phyloP scores from a whole-genome alignment of 2,113 vertebrate species.

The Conger conger region DNA sequence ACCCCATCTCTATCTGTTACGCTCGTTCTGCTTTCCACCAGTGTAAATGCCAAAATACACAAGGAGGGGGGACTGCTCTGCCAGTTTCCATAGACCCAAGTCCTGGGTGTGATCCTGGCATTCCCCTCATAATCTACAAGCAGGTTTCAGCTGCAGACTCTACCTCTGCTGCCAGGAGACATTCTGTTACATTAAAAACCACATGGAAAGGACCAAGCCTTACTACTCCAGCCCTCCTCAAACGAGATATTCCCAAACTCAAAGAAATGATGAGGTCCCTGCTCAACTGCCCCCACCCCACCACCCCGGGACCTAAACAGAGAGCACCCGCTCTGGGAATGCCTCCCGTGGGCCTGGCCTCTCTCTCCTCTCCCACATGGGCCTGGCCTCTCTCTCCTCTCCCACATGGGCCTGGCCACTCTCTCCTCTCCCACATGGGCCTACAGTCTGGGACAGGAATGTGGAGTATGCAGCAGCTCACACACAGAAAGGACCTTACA shows the following conservation, averaged over 20 bases:
- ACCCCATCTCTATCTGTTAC: too few relatives aligned
- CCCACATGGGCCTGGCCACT: too few relatives aligned
- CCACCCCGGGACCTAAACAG: not conserved
- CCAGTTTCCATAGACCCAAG: too few relatives aligned
- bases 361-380: slow-evolving; percentile 27
- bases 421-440: too few relatives aligned
- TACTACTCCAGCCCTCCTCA: too few relatives aligned
- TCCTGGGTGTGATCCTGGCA: not conserved
- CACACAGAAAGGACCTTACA: slow-evolving; percentile 63
- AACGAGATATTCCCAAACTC: not conserved
- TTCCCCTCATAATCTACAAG: not conserved
- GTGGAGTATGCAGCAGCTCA: slow-evolving; percentile 58
- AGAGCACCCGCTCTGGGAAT: not conserved
- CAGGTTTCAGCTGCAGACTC: not conserved
- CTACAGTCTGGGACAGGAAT: slow-evolving; percentile 56
- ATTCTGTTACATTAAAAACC: not conserved
- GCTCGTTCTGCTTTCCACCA: too few relatives aligned
- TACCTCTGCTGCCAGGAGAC: not conserved
- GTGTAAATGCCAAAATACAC: too few relatives aligned
- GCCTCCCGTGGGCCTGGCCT: slow-evolving; percentile 15
- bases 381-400: too few relatives aligned
- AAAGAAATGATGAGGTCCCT: not conserved
- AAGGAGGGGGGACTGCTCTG: too few relatives aligned
- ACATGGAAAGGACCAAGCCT: not conserved
- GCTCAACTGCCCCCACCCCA: not conserved